Evolutionary conservation across 2,113 vertebrate genomes (phyloP).

Genomic region (Casuarius casuarius): DNA sequence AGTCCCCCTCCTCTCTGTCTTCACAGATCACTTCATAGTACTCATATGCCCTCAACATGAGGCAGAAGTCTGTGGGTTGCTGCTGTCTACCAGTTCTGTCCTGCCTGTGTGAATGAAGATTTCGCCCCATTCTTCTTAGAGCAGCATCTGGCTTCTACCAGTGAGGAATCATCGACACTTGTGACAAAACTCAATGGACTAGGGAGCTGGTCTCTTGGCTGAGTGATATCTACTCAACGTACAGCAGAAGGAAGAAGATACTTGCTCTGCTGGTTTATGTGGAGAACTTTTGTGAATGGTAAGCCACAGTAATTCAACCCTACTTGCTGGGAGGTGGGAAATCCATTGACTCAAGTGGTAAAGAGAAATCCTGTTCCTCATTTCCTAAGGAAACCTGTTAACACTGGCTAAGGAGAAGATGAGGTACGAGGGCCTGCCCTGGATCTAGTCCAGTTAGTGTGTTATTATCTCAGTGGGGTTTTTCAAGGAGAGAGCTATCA

Average conservation of each 20-base stretch:
- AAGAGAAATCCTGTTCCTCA: not conserved
- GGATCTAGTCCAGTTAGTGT: not conserved
- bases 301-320: not conserved
- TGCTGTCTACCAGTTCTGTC: not conserved
- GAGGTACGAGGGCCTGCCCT: not conserved
- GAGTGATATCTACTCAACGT: not conserved
- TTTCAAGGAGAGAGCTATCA: not conserved
- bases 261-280: not conserved
- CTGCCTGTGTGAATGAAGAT: not conserved
- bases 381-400: not conserved
- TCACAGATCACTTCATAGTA: not conserved
- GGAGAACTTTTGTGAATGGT: not conserved
- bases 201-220: not conserved
- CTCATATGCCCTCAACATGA: not conserved
- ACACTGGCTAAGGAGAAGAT: not conserved
- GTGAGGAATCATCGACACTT: not conserved
- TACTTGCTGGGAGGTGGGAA: not conserved
- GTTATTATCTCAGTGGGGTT: not conserved
- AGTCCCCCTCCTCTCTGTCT: accelerated
- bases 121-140: not conserved
- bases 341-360: not conserved
- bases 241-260: not conserved
- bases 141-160: not conserved
- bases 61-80: not conserved
- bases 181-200: not conserved